Percentiles rank a stretch among this genome's conserved stretches.
Evolutionary conservation across 2,113 vertebrate species (phyloP).

Genomic region (Pseudonaja textilis): DNA sequence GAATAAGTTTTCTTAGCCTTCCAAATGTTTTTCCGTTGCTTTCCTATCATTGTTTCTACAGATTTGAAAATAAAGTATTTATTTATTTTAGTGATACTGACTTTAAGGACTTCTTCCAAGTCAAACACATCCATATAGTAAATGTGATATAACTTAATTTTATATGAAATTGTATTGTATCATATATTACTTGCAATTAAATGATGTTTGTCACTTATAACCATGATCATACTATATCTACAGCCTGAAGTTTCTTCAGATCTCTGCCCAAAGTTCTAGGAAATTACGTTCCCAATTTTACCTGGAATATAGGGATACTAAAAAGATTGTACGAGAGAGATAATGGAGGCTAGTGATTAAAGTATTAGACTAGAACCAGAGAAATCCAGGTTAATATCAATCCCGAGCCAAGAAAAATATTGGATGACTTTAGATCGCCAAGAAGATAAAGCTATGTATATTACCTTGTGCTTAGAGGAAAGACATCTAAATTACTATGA

Average conservation of each 20-base stretch:
- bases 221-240: background rate
- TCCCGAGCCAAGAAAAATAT: background rate
- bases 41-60: background rate
- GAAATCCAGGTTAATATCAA: background rate
- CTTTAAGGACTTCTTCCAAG: background rate
- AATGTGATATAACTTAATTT: background rate
- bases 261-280: background rate
- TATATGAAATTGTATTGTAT: background rate
- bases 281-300: background rate
- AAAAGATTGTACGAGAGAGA: background rate
- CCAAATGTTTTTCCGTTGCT: background rate
- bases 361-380: background rate
- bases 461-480: background rate
- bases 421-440: background rate
- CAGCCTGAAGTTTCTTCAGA: background rate
- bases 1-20: background rate
- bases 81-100: background rate
- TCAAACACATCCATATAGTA: background rate
- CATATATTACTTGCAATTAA: background rate
- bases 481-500: background rate
- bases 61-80: background rate
- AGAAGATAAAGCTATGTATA: background rate
- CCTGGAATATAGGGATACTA: background rate
- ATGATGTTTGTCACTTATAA: background rate
- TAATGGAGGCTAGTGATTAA: background rate